Conservation (phyloP, 2,113 vertebrate genomes). For the Piliocolobus tephrosceles region DNA sequence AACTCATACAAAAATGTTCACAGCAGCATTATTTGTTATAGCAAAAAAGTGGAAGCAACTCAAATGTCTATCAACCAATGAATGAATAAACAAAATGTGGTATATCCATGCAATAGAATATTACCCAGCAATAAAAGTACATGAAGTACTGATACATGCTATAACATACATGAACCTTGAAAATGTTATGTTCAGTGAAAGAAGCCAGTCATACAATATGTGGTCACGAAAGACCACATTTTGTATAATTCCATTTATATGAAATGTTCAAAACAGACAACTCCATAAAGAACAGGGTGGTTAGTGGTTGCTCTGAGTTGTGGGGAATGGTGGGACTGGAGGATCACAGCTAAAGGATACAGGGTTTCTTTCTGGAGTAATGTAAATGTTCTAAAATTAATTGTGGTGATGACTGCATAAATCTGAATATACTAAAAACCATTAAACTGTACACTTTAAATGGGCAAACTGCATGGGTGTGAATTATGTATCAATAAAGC, state of each 20-base stretch:
- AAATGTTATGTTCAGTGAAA: background rate
- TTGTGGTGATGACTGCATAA: background rate
- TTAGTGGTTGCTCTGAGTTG: background rate
- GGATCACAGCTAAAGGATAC: background rate
- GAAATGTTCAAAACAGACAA: background rate
- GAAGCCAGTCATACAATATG: background rate
- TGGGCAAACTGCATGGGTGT: background rate
- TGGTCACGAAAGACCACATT: background rate
- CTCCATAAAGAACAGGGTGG: background rate
- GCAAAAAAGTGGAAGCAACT: background rate
- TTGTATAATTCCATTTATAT: background rate
- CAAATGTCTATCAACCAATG: background rate
- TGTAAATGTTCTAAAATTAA: background rate
- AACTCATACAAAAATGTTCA: background rate
- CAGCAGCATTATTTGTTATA: background rate
- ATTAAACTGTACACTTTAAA: background rate
- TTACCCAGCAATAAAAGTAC: background rate
- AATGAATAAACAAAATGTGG: background rate
- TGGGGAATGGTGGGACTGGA: accelerated
- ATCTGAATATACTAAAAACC: background rate
- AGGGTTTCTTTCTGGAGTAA: background rate
- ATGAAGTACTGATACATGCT: background rate
- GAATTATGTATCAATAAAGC: background rate
- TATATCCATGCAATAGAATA: too few species aligned
- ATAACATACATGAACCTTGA: background rate